Evolutionary conservation across 2,888 invertebrate genomes (phyloP).

Genomic region (Endotricha flammealis): DNA sequence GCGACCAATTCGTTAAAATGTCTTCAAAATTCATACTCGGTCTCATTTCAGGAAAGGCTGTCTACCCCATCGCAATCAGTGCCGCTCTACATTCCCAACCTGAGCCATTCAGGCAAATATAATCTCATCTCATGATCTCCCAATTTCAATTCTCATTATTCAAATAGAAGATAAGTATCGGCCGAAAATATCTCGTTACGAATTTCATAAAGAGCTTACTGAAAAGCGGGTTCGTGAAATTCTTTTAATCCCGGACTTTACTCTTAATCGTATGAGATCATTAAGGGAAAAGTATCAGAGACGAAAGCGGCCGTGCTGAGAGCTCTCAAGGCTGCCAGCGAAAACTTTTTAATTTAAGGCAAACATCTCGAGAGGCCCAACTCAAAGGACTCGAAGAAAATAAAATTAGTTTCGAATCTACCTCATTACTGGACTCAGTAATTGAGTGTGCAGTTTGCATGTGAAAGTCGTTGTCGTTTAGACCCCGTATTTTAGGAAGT

Average conservation of each 20-base stretch:
- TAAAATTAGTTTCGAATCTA: conserved; percentile 56
- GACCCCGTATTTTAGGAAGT: conserved; percentile 12
- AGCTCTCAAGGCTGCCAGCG: conserved; percentile 40
- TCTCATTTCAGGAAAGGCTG: too few species aligned
- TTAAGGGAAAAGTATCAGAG: conserved; percentile 50
- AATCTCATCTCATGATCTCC: conserved; percentile 9
- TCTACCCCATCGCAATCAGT: too few species aligned
- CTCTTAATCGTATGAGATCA: conserved; percentile 49
- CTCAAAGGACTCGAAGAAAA: conserved; percentile 54
- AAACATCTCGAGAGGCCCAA: conserved; percentile 51
- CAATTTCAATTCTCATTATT: conserved; percentile 16
- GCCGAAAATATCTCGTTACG: conserved; percentile 29
- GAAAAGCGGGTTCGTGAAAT: conserved; percentile 23
- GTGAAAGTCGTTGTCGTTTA: conserved; percentile 30
- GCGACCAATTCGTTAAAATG: too few species aligned
- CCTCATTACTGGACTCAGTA: conserved; percentile 53
- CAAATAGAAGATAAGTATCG: conserved; percentile 21
- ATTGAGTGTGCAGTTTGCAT: conserved; percentile 49
- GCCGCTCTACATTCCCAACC: too few species aligned
- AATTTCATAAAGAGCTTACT: conserved; percentile 26
- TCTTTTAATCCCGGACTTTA: conserved; percentile 33
- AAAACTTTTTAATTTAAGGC: conserved; percentile 66
- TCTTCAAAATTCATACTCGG: too few species aligned
- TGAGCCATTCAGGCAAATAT: too few species aligned
- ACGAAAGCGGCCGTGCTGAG: conserved; percentile 39